Percentiles rank a stretch among this genome's conserved stretches.
Conservation (phyloP, 2,888 invertebrate species). For the Ichneumoninae sp. region DNA sequence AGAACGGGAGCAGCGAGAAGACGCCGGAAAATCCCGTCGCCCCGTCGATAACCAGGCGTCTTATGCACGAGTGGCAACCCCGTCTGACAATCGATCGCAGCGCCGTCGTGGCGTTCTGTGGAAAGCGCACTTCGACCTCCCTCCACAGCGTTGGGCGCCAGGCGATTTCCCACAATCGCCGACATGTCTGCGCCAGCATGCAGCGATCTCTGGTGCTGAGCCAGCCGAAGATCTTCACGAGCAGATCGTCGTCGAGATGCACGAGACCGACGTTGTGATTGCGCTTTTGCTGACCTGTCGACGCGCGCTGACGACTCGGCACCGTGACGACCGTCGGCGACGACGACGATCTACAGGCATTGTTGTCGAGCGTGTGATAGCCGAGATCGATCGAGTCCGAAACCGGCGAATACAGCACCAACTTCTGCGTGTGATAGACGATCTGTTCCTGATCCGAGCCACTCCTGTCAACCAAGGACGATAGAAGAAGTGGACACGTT, state of each 20-base stretch:
- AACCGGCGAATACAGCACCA: conserved; percentile 75
- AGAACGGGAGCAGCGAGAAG: conserved; percentile 77
- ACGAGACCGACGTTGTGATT: conserved; percentile 68
- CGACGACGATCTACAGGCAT: conserved; percentile 77
- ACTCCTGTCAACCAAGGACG: conserved; percentile 77
- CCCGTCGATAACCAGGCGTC: conserved; percentile 77
- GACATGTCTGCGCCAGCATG: conserved; percentile 90
- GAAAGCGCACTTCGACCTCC: conserved; percentile 78
- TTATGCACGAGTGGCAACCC: conserved; percentile 77
- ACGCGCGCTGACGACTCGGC: conserved; percentile 59
- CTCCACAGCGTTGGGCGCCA: conserved; percentile 92
- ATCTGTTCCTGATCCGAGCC: conserved; percentile 73
- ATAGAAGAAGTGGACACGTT: conserved; percentile 78
- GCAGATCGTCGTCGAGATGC: conserved; percentile 86
- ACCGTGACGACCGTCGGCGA: conserved; percentile 72
- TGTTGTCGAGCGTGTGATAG: conserved; percentile 81
- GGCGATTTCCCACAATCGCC: conserved; percentile 90
- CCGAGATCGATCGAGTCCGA: conserved; percentile 81
- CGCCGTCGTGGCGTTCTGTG: conserved; percentile 76
- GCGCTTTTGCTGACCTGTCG: conserved; percentile 68
- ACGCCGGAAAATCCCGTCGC: conserved; percentile 77
- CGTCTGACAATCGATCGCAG: conserved; percentile 76
- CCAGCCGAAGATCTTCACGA: conserved; percentile 90
- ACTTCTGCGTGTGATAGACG: conserved; percentile 75
- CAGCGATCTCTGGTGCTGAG: conserved; percentile 90